phyloP scores from a whole-genome alignment of 1,140 invertebrate genomes.

The Drosophila orena region DNA sequence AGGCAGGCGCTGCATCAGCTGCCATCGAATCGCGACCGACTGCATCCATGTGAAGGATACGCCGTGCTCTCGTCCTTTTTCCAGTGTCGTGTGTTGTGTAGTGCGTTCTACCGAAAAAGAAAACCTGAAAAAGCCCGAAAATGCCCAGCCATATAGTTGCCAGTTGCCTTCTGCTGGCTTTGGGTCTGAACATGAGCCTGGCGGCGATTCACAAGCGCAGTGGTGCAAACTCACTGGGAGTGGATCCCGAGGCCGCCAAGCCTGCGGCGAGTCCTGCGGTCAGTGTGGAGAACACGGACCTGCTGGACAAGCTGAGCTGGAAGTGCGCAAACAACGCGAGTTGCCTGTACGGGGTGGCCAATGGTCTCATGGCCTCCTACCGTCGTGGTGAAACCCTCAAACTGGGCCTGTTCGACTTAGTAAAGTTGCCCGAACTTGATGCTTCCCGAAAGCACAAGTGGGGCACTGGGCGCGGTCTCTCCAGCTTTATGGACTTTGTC shows the following conservation, averaged over 20 bases:
- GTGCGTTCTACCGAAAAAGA: slow-evolving; percentile 17
- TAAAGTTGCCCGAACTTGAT: slow-evolving; percentile 66
- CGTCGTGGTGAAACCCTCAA: slow-evolving; percentile 75
- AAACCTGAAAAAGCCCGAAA: slow-evolving; percentile 14
- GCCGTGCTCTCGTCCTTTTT: slow-evolving; percentile 59
- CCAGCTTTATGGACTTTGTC: slow-evolving; percentile 78
- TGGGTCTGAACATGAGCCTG: slow-evolving; percentile 36
- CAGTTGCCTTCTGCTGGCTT: slow-evolving; percentile 54
- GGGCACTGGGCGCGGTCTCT: slow-evolving; percentile 68
- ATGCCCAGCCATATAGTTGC: slow-evolving; percentile 53
- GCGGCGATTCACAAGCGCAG: slow-evolving; percentile 69
- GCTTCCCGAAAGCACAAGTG: slow-evolving; percentile 58
- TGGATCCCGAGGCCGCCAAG: slow-evolving; percentile 16
- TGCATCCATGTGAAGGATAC: slow-evolving; percentile 76
- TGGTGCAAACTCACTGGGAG: slow-evolving; percentile 52
- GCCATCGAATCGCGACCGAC: slow-evolving; percentile 46
- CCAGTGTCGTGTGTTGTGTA: slow-evolving; percentile 41
- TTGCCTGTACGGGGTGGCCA: slow-evolving; percentile 68
- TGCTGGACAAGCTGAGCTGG: slow-evolving; percentile 79
- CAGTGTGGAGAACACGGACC: slow-evolving; percentile 64
- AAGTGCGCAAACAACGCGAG: slow-evolving; percentile 84
- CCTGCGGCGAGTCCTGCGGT: slow-evolving; percentile 27
- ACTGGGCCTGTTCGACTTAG: slow-evolving; percentile 78
- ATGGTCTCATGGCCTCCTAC: slow-evolving; percentile 71
- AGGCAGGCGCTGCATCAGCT: slow-evolving; percentile 67